A percentile compares a stretch with the other conserved stretches of the same genome.
phyloP scores from a whole-genome alignment of 2,113 vertebrate genomes.

The Neogobius melanostomus region DNA sequence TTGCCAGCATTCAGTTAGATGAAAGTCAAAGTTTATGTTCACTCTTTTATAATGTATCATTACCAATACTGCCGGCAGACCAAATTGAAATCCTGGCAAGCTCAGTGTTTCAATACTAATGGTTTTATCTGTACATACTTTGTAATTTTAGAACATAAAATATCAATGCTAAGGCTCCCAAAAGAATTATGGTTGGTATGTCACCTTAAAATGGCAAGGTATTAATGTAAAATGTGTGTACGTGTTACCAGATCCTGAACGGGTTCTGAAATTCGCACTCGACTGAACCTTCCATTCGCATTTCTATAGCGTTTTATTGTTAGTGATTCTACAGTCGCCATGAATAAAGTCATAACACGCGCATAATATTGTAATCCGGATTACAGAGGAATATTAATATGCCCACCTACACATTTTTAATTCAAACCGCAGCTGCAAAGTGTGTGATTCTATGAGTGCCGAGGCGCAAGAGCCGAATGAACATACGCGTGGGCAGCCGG shows the following conservation, averaged over 20 bases:
- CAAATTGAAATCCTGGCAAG: too few species aligned
- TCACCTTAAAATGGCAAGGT: too few species aligned
- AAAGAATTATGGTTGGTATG: too few species aligned
- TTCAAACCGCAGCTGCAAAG: slow-evolving; percentile 9
- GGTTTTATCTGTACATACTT: too few species aligned
- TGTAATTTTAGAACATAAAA: too few species aligned
- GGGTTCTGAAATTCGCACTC: not conserved
- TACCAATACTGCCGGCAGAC: too few species aligned
- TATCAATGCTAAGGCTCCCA: too few species aligned
- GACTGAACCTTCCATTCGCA: not conserved
- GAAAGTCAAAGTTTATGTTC: too few species aligned
- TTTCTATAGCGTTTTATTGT: not conserved
- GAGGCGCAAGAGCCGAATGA: slow-evolving; percentile 11
- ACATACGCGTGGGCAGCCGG: slow-evolving; percentile 26
- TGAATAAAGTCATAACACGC: not conserved
- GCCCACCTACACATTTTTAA: not conserved
- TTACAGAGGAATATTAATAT: not conserved
- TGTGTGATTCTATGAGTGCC: slow-evolving; percentile 10
- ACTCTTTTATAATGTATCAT: too few species aligned
- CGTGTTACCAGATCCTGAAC: not conserved
- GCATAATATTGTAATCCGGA: not conserved
- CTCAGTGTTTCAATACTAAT: too few species aligned
- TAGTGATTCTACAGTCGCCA: not conserved
- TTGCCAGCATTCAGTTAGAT: too few species aligned
- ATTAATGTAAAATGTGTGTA: too few species aligned